Percentiles rank a stretch among this genome's conserved stretches.
Evolutionary conservation across 2,888 invertebrate species (phyloP).

Genomic region (Hypena proboscidalis): DNA sequence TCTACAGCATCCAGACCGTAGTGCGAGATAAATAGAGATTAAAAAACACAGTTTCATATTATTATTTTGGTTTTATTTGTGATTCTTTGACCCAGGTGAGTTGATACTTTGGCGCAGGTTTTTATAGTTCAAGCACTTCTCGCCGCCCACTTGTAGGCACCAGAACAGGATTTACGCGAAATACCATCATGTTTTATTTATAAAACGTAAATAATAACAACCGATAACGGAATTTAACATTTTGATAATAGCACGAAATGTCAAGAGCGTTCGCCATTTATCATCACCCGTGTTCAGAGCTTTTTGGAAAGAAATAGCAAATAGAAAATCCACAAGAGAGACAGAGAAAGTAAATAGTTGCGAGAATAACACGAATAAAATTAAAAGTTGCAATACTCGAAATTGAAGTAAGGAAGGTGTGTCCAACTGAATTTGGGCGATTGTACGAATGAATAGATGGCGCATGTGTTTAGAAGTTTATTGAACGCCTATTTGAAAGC

Average conservation of each 20-base stretch:
- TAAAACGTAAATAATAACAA: conserved; percentile 53
- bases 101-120: conserved; percentile 34
- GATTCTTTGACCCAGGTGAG: conserved; percentile 36
- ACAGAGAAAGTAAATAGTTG: conserved; percentile 49
- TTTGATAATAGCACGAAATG: conserved; percentile 66
- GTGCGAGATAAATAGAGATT: conserved; percentile 8
- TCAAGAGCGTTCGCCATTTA: conserved; percentile 75
- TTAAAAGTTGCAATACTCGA: conserved; percentile 31
- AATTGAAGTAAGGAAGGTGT: conserved; percentile 18
- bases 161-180: conserved; percentile 20
- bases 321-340: conserved; percentile 11
- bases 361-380: conserved; percentile 50
- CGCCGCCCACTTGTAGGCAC: conserved; percentile 21
- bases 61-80: conserved; percentile 33
- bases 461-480: conserved; percentile 78
- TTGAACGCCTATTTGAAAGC: conserved; percentile 71
- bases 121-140: conserved; percentile 37
- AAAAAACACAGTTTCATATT: conserved; percentile 19
- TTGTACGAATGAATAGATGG: conserved; percentile 55
- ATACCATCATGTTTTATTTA: conserved; percentile 64
- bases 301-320: conserved; percentile 53
- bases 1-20: conserved; percentile 8
- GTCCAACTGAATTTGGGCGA: conserved; percentile 43
- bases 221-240: conserved; percentile 54
- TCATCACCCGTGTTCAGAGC: conserved; percentile 52